A percentile compares a stretch with the other conserved stretches of the same genome.
Conservation (phyloP, 1,140 invertebrate species). For the Nilaparvata lugens region DNA sequence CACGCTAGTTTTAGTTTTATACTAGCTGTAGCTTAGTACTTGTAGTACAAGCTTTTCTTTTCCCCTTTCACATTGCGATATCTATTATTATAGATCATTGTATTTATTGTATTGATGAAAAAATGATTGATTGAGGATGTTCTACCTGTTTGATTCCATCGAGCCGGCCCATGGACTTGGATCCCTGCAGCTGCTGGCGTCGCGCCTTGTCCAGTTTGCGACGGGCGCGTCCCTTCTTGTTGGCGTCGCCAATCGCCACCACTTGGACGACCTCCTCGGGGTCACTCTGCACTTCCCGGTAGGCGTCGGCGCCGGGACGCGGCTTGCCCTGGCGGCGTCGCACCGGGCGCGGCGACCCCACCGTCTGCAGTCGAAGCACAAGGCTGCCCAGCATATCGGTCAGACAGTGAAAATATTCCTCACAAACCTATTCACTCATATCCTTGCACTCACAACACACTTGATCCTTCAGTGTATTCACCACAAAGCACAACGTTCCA, state of each 20-base stretch:
- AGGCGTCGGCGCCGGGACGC: conserved; percentile 23
- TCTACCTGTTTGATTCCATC: conserved; percentile 73
- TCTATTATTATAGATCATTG: no score
- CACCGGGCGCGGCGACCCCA: conserved; percentile 21
- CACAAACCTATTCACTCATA: background rate
- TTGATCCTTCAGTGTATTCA: background rate
- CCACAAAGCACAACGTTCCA: background rate
- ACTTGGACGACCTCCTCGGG: conserved; percentile 25
- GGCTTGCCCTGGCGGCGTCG: conserved; percentile 14
- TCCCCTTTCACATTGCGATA: background rate
- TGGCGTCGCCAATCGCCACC: conserved; percentile 10
- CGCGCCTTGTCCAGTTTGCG: conserved; percentile 23
- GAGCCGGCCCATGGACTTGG: conserved; percentile 62
- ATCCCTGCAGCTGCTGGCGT: conserved; percentile 43
- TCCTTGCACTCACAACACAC: background rate
- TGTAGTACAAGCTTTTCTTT: background rate
- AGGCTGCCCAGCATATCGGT: conserved; percentile 26
- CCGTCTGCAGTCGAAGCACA: conserved; percentile 24
- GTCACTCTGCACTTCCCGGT: conserved; percentile 30
- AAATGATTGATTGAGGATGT: conserved; percentile 26
- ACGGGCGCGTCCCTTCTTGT: conserved; percentile 23
- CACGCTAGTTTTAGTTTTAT: no score
- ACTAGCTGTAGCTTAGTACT: no score
- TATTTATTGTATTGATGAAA: background rate
- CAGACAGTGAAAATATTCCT: background rate